These are phyloP conservation scores for Ictidomys tridecemlineatus DNA, from an alignment of 2,113 vertebrate genomes.

Conservation along the genomic window DNA sequence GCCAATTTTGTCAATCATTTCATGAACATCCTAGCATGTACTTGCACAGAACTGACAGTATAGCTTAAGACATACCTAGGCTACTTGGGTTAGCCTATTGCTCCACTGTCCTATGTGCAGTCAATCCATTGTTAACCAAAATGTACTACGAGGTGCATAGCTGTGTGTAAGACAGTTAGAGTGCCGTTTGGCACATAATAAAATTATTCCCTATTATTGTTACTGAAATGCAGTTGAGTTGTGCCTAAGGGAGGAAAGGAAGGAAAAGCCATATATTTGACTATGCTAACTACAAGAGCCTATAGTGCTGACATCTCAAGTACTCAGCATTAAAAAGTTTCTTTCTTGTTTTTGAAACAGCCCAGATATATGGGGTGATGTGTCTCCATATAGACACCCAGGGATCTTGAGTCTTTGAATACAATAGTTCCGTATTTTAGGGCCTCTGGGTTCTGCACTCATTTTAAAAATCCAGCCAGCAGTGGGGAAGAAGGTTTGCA, in stretches of 20 bases:
- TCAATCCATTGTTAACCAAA: neutral
- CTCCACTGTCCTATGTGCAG: neutral
- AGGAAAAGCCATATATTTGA: neutral
- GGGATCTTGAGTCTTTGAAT: neutral
- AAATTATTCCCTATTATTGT: neutral
- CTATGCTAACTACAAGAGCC: neutral
- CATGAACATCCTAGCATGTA: neutral
- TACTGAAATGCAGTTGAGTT: neutral
- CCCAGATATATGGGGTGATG: neutral
- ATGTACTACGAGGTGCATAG: neutral
- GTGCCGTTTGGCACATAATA: neutral
- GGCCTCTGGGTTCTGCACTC: neutral
- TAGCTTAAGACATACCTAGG: neutral
- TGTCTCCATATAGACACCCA: neutral
- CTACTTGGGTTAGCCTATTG: neutral
- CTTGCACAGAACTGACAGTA: neutral
- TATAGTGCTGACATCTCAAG: neutral
- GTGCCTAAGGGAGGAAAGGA: neutral
- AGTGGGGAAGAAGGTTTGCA: neutral
- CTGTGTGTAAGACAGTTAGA: neutral
- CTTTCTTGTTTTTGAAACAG: neutral
- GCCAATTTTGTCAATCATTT: neutral
- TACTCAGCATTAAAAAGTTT: neutral
- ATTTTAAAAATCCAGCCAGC: neutral
- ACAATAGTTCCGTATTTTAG: neutral